phyloP scores from a whole-genome alignment of 2,888 invertebrate genomes.

The Hylaea fasciaria region DNA sequence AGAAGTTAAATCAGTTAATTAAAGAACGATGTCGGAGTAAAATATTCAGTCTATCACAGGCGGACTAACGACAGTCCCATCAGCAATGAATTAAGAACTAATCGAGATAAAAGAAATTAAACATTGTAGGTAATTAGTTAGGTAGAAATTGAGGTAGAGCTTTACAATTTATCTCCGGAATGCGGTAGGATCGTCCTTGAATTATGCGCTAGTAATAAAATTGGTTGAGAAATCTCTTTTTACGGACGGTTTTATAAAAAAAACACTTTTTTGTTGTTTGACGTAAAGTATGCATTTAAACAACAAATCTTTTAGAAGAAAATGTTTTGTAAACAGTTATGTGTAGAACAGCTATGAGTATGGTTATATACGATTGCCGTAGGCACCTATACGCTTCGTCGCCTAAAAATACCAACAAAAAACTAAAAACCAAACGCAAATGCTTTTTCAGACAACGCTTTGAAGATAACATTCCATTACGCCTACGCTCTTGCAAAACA shows the following conservation, averaged over 20 bases:
- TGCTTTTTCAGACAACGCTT: too few species aligned
- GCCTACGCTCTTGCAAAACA: conserved; percentile 3
- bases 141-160: background rate
- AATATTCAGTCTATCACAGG: conserved; percentile 16
- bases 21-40: conserved; percentile 14
- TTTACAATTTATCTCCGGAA: background rate
- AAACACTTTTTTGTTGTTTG: too few species aligned
- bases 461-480: conserved; percentile 1
- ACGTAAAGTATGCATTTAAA: too few species aligned
- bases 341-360: too few species aligned
- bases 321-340: too few species aligned
- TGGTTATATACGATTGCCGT: too few species aligned
- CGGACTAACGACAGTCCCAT: background rate
- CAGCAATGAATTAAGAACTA: background rate
- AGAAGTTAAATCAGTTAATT: conserved; percentile 9
- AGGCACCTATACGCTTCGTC: too few species aligned
- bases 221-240: background rate
- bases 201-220: background rate
- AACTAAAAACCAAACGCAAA: too few species aligned
- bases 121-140: conserved; percentile 9
- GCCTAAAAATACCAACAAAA: too few species aligned
- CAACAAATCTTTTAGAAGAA: too few species aligned
- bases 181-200: background rate
- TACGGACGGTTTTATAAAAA: too few species aligned
- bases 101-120: background rate